Percentiles rank a stretch among this genome's conserved stretches.
Conservation (phyloP, 2,797 vertebrate species). For the Varecia variegata region DNA sequence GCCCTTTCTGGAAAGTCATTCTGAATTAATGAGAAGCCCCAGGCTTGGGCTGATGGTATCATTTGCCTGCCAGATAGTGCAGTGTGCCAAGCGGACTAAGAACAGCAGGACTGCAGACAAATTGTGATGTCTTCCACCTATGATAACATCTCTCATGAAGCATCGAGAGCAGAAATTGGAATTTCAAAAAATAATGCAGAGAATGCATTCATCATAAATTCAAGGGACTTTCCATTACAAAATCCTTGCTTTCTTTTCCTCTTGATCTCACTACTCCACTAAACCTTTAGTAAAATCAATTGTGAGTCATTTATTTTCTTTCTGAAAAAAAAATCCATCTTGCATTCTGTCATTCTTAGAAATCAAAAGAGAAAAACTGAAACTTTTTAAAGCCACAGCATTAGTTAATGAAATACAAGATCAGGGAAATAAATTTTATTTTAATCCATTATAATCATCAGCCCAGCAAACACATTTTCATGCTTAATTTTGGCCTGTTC, state of each 20-base stretch:
- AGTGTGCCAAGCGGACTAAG: fast-evolving
- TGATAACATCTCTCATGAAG: neutral
- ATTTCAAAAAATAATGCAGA: neutral
- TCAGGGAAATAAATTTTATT: neutral
- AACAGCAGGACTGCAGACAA: neutral
- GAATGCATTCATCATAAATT: neutral
- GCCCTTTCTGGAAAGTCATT: neutral
- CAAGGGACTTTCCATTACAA: neutral
- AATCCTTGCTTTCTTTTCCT: neutral
- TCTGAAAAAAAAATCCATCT: neutral
- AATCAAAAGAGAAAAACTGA: neutral
- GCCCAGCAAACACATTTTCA: neutral
- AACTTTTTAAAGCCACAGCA: neutral
- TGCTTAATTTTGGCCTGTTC: neutral
- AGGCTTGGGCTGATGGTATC: neutral
- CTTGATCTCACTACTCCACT: neutral
- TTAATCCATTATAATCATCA: neutral
- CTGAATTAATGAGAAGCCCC: neutral
- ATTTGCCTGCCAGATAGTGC: neutral
- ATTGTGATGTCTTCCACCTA: neutral
- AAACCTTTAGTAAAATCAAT: conserved; percentile 11
- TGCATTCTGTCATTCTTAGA: neutral
- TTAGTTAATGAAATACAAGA: neutral
- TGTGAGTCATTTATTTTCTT: conserved; percentile 23
- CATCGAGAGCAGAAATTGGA: neutral